Conservation (phyloP, 2,888 invertebrate genomes). For the Drosophila villosipedis region DNA sequence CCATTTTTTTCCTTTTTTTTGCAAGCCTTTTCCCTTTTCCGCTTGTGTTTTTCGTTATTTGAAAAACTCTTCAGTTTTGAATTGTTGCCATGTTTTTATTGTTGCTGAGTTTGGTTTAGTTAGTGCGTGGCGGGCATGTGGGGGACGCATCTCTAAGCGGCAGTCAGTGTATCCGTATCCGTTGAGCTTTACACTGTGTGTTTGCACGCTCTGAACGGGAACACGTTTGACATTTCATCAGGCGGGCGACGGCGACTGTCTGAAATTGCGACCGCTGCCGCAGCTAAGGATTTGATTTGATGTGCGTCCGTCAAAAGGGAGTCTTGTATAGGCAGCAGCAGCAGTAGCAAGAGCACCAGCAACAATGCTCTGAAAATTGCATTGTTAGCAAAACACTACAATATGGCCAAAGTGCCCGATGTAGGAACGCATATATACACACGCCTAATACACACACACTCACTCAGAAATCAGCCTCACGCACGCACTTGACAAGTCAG, state of each 20-base stretch:
- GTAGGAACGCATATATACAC: slow-evolving; percentile 41
- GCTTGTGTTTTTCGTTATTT: slow-evolving; percentile 81
- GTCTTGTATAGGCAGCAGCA: slow-evolving; percentile 21
- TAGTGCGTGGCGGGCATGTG: slow-evolving; percentile 64
- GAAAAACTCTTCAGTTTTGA: slow-evolving; percentile 85
- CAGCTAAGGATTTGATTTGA: slow-evolving; percentile 67
- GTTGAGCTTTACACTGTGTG: slow-evolving; percentile 38
- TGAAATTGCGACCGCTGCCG: slow-evolving; percentile 63
- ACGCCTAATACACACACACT: slow-evolving; percentile 24
- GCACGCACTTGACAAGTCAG: slow-evolving; percentile 63
- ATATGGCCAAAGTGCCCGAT: slow-evolving; percentile 78
- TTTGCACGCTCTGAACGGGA: slow-evolving; percentile 40
- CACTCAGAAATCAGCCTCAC: slow-evolving; percentile 27
- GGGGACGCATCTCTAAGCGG: slow-evolving; percentile 46
- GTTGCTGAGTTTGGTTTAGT: slow-evolving; percentile 82
- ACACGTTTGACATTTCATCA: slow-evolving; percentile 81
- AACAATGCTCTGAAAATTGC: slow-evolving; percentile 81
- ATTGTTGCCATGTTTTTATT: slow-evolving; percentile 84
- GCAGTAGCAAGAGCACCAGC: slow-evolving; percentile 16
- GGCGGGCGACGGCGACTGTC: slow-evolving; percentile 51
- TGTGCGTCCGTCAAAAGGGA: slow-evolving; percentile 74
- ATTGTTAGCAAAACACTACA: slow-evolving; percentile 82
- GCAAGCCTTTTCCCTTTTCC: slow-evolving; percentile 50
- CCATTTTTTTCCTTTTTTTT: slow-evolving; percentile 35
- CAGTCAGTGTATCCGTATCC: slow-evolving; percentile 62